Evolutionary conservation across 2,113 vertebrate genomes (phyloP).

Genomic region (Prionailurus bengalensis): DNA sequence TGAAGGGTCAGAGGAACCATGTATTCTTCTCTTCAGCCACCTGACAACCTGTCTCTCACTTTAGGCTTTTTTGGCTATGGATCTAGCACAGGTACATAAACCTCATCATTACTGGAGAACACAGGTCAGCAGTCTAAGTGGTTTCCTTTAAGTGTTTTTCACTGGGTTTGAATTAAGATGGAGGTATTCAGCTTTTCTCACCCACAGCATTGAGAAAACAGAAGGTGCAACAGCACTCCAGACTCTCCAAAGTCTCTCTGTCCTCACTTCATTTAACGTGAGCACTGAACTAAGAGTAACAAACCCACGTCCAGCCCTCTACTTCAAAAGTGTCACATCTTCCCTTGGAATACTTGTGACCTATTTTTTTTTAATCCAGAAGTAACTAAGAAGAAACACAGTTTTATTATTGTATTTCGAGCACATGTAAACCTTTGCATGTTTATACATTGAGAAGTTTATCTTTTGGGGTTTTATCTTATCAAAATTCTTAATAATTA

Average conservation of each 20-base stretch:
- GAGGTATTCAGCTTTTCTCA: neutral
- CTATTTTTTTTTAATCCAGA: neutral
- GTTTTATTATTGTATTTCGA: neutral
- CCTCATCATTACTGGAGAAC: neutral
- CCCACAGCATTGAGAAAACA: neutral
- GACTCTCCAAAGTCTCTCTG: neutral
- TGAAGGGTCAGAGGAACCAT: neutral
- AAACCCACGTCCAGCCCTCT: neutral
- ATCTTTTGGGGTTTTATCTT: neutral
- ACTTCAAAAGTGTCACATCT: neutral
- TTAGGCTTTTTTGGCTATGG: neutral
- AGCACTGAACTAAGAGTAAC: neutral
- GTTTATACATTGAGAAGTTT: neutral
- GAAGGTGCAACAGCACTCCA: neutral
- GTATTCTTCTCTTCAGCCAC: neutral
- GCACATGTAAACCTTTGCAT: neutral
- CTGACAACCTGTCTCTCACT: neutral
- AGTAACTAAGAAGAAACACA: neutral
- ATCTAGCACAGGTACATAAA: neutral
- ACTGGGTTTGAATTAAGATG: neutral
- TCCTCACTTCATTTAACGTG: neutral
- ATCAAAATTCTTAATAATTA: constrained; percentile 2
- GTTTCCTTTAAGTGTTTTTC: neutral
- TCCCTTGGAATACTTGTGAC: neutral
- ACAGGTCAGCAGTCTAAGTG: neutral